Conservation (phyloP, 2,797 vertebrate genomes). For the Glossophaga mutica region DNA sequence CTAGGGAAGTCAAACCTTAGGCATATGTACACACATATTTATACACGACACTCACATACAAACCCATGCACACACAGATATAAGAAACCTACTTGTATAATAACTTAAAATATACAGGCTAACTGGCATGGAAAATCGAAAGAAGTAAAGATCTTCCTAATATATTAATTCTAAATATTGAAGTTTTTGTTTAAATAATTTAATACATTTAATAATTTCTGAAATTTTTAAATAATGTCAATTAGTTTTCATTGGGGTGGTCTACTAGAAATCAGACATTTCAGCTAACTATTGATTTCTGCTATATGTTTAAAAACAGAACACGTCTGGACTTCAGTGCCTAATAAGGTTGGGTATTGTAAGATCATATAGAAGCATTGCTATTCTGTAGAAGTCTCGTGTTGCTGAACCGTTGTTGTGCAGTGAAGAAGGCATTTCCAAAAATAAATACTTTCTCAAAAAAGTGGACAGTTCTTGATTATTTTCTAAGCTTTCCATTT, state of each 20-base stretch:
- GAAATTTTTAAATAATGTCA: not conserved
- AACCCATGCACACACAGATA: not conserved
- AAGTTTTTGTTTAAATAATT: not conserved
- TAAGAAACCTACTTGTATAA: not conserved
- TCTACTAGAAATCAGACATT: not conserved
- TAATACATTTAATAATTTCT: not conserved
- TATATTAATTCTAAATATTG: not conserved
- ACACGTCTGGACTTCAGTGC: not conserved
- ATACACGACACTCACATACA: not conserved
- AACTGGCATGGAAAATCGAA: not conserved
- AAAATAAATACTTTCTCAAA: slow-evolving; percentile 32
- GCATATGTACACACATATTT: not conserved
- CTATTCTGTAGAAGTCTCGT: not conserved
- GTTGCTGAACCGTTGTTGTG: not conserved
- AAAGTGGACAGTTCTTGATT: slow-evolving; percentile 46
- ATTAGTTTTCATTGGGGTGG: not conserved
- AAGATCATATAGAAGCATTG: not conserved
- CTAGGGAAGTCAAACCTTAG: not conserved
- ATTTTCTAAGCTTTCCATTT: slow-evolving; percentile 56
- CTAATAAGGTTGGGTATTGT: not conserved
- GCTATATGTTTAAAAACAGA: not conserved
- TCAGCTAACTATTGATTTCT: not conserved
- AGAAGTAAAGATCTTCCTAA: not conserved
- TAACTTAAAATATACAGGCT: not conserved
- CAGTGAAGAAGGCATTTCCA: not conserved